Conservation (phyloP, 2,797 vertebrate genomes). For the Smutsia temminckii region DNA sequence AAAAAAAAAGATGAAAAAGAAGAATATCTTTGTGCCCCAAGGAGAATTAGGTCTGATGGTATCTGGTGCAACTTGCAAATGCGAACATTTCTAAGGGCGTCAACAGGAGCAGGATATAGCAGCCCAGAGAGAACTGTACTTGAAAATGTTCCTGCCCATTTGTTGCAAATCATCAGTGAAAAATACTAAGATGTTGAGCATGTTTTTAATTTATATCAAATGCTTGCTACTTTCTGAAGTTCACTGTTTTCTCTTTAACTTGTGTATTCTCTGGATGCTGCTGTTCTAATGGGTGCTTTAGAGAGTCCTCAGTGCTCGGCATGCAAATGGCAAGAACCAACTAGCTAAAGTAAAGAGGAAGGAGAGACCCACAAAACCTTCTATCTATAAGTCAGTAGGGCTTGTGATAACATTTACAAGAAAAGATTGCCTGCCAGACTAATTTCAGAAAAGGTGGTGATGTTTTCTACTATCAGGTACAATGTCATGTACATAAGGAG, state of each 20-base stretch:
- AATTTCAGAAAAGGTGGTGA: not conserved
- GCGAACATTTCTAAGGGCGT: not conserved
- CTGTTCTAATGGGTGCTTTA: not conserved
- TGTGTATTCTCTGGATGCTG: not conserved
- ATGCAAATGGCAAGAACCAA: not conserved
- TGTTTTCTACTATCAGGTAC: not conserved
- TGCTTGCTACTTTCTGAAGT: not conserved
- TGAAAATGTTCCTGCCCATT: not conserved
- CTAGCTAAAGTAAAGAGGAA: not conserved
- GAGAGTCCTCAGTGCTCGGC: not conserved
- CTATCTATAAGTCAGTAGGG: not conserved
- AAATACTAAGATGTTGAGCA: not conserved
- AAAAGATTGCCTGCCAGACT: not conserved
- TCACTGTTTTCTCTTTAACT: not conserved
- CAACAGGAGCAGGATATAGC: not conserved
- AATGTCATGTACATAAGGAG: not conserved
- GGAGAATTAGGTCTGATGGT: slow-evolving; percentile 23
- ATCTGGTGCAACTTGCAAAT: not conserved
- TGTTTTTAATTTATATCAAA: not conserved
- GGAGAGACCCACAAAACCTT: not conserved
- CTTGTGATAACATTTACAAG: not conserved
- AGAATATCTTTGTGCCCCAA: not conserved
- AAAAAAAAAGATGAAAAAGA: slow-evolving; percentile 50
- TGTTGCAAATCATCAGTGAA: not conserved
- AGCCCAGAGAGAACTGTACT: not conserved